Conservation (phyloP, 1,140 invertebrate genomes). For the Drosophila lowei region DNA sequence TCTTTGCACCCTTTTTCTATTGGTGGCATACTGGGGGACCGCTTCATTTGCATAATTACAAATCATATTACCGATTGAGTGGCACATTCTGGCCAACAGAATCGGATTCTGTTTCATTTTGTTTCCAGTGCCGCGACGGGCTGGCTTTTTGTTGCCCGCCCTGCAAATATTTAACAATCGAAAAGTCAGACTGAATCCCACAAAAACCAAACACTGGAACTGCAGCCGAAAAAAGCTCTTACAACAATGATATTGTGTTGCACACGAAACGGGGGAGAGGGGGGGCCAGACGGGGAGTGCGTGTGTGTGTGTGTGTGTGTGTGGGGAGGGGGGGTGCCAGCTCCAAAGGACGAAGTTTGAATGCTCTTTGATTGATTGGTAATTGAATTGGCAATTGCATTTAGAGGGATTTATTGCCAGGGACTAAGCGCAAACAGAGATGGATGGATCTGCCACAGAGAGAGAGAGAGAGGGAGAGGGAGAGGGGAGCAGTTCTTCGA, state of each 20-base stretch:
- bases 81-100: constrained; percentile 16
- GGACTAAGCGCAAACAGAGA: no score
- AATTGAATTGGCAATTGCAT: constrained; percentile 46
- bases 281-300: neutral
- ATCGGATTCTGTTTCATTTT: constrained; percentile 13
- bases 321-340: neutral
- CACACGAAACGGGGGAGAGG: neutral
- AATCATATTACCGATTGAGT: constrained; percentile 69
- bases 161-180: constrained; percentile 72
- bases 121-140: no score
- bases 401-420: neutral
- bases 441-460: no score
- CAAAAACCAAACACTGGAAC: constrained; percentile 5
- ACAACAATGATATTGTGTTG: constrained; percentile 54
- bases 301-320: neutral
- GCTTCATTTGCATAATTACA: constrained; percentile 77
- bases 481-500: no score
- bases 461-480: no score
- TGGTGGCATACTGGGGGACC: constrained; percentile 1
- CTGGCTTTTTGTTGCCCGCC: constrained; percentile 29
- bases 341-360: constrained; percentile 34
- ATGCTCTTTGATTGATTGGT: constrained; percentile 51
- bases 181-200: constrained; percentile 49
- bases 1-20: no score
- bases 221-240: constrained; percentile 25